These are phyloP conservation scores for Beris chalybata DNA, from an alignment of 2,888 invertebrate species.

Conservation along the genomic window DNA sequence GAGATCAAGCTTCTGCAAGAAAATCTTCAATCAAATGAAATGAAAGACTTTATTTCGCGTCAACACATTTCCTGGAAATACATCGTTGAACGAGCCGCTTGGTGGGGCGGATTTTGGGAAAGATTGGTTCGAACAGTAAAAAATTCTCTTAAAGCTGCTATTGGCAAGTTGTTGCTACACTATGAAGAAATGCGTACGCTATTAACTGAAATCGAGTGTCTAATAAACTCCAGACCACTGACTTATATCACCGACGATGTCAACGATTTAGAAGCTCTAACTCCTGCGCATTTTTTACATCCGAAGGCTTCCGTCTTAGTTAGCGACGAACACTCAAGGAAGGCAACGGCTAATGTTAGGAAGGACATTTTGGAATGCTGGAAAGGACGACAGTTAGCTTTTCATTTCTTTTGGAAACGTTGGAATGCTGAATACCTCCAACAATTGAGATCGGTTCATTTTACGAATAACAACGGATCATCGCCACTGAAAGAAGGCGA, in stretches of 20 bases:
- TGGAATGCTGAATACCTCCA: not conserved
- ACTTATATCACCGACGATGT: constrained; percentile 22
- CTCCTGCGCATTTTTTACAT: constrained; percentile 16
- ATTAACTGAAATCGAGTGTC: constrained; percentile 14
- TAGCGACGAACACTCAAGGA: no score
- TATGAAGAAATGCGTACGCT: constrained; percentile 19
- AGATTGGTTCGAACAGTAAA: constrained; percentile 23
- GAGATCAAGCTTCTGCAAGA: not conserved
- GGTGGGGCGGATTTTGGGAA: constrained; percentile 33
- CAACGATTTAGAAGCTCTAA: constrained; percentile 19
- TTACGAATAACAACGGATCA: not conserved
- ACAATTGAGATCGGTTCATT: not conserved
- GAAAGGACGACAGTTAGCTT: no score
- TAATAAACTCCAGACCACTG: constrained; percentile 24
- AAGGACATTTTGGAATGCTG: not conserved
- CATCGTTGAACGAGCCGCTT: constrained; percentile 28
- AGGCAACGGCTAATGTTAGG: no score
- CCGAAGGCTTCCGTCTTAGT: no score
- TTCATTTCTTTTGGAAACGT: not conserved
- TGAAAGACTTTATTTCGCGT: constrained; percentile 23
- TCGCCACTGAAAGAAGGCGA: not conserved
- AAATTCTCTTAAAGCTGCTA: constrained; percentile 18
- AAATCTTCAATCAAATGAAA: not conserved
- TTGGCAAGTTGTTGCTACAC: constrained; percentile 8
- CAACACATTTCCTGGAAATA: constrained; percentile 15